Conservation (phyloP, 1,140 invertebrate genomes). For the Drosophila nigromelanica region DNA sequence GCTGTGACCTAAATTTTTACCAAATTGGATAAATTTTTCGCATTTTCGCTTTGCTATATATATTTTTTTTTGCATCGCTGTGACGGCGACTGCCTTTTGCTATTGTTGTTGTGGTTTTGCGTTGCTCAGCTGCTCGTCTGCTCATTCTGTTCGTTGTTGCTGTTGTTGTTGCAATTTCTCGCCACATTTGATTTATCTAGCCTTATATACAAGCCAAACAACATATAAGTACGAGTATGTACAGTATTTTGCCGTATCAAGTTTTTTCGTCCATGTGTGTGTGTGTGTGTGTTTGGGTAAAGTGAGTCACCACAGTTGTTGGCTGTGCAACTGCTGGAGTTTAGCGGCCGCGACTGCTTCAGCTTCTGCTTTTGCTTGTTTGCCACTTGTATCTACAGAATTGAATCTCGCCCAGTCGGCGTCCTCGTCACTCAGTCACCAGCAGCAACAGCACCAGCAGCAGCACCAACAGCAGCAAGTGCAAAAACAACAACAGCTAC, state of each 20-base stretch:
- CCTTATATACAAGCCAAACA: slow-evolving; percentile 67
- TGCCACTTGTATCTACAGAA: slow-evolving; percentile 78
- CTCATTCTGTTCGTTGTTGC: slow-evolving; percentile 34
- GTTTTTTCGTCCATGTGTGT: slow-evolving; percentile 49
- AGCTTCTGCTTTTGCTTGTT: slow-evolving; percentile 53
- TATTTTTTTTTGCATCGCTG: slow-evolving; percentile 30
- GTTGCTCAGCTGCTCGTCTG: slow-evolving; percentile 33
- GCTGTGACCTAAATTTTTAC: slow-evolving; percentile 83
- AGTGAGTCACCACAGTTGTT: slow-evolving; percentile 70
- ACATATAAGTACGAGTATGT: slow-evolving; percentile 41
- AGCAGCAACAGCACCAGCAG: slow-evolving; percentile 9
- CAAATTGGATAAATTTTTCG: slow-evolving; percentile 84
- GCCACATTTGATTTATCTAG: slow-evolving; percentile 82
- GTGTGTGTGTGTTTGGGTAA: slow-evolving; percentile 41
- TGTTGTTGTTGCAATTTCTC: slow-evolving; percentile 79
- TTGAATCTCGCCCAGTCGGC: slow-evolving; percentile 72
- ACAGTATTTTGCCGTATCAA: slow-evolving; percentile 63
- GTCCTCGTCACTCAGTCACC: slow-evolving; percentile 49
- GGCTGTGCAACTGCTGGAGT: slow-evolving; percentile 52
- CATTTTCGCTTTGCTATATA: slow-evolving; percentile 72
- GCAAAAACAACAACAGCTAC: slow-evolving; percentile 12
- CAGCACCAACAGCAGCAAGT: slow-evolving; percentile 32
- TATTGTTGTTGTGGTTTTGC: slow-evolving; percentile 20
- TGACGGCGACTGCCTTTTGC: slow-evolving; percentile 28
- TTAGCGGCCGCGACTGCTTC: slow-evolving; percentile 26